Percentiles rank a stretch among this genome's conserved stretches.
Conservation (phyloP, 2,113 vertebrate species). For the Corythornis vintsioides region DNA sequence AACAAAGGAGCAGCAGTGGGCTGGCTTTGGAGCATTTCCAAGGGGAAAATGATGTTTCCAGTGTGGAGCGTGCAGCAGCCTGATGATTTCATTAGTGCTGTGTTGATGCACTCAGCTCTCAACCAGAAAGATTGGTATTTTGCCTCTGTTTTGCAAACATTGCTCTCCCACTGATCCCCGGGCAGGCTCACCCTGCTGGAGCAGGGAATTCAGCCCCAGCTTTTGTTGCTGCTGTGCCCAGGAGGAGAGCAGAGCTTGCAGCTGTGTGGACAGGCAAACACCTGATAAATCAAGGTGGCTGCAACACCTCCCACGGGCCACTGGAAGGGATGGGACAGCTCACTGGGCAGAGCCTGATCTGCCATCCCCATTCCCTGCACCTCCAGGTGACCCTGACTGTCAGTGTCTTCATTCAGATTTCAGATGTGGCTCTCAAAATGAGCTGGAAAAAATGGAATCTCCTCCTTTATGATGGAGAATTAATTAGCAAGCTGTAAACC, state of each 20-base stretch:
- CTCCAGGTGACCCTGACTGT: neutral
- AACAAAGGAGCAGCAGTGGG: neutral
- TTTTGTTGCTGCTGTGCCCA: neutral
- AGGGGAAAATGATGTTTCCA: neutral
- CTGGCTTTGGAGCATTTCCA: neutral
- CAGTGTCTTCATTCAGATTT: neutral
- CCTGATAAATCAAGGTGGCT: no score
- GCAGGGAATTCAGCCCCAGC: neutral
- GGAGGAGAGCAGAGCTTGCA: neutral
- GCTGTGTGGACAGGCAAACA: neutral
- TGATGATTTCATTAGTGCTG: neutral
- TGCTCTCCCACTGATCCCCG: neutral
- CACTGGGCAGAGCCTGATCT: fast-evolving
- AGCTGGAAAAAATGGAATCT: neutral
- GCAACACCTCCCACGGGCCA: no score
- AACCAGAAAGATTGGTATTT: neutral
- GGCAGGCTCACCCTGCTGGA: neutral
- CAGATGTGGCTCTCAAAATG: fast-evolving
- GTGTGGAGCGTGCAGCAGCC: neutral
- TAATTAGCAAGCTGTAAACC: neutral
- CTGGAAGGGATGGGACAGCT: neutral
- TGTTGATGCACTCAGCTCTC: neutral
- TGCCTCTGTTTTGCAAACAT: neutral
- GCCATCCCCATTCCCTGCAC: neutral
- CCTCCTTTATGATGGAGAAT: no score